Conservation (phyloP, 2,797 vertebrate genomes). For the Gambelia wislizenii region DNA sequence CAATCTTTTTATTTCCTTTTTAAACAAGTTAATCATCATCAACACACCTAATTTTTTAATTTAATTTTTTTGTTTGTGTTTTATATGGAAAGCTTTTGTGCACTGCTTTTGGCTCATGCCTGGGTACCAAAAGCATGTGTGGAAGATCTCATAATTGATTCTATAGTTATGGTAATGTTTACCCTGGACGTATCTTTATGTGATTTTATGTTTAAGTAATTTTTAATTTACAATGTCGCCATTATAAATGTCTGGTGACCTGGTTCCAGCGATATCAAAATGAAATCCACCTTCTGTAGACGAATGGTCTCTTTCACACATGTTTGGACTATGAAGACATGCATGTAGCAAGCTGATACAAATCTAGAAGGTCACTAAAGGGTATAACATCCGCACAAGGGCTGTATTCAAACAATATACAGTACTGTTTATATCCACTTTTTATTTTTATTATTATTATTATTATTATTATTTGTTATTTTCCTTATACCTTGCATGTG, state of each 20-base stretch:
- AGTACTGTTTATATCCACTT: constrained; percentile 77
- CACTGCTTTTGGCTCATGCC: constrained; percentile 87
- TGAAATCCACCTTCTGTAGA: constrained; percentile 83
- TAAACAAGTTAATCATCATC: constrained; percentile 66
- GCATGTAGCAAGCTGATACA: constrained; percentile 88
- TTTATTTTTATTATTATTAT: constrained; percentile 64
- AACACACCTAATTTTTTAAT: constrained; percentile 60
- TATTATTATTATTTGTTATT: constrained; percentile 40
- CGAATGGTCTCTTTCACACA: constrained; percentile 85
- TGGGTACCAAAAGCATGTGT: constrained; percentile 82
- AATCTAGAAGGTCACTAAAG: constrained; percentile 86
- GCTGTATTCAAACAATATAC: constrained; percentile 86
- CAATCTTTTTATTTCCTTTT: constrained; percentile 63
- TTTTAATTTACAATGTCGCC: constrained; percentile 81
- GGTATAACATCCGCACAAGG: constrained; percentile 86
- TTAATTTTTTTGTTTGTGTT: constrained; percentile 67
- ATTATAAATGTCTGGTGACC: constrained; percentile 79
- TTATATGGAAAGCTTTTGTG: constrained; percentile 86
- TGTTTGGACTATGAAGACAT: constrained; percentile 93
- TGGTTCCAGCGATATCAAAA: constrained; percentile 80
- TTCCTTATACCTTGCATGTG: constrained; percentile 83
- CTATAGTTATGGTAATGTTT: constrained; percentile 78
- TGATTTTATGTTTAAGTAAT: constrained; percentile 77
- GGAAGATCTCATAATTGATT: constrained; percentile 79
- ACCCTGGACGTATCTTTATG: constrained; percentile 74